Conservation (phyloP, 2,113 vertebrate species). For the Gnathonemus echidnorhynchus region DNA sequence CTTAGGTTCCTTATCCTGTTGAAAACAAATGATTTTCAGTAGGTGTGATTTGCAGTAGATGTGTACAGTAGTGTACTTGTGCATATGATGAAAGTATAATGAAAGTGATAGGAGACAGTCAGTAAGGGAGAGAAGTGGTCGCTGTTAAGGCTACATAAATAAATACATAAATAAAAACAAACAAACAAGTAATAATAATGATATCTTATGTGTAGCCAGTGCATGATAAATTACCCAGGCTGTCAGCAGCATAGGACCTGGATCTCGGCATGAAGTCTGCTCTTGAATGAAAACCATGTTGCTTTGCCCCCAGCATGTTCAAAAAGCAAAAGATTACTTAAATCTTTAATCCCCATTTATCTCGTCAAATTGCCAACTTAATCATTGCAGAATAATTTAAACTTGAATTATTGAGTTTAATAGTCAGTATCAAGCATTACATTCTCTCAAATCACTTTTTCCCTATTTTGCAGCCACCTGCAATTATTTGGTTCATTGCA, state of each 20-base stretch:
- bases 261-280: constrained; percentile 48
- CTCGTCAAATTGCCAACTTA: constrained; percentile 32
- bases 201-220: constrained; percentile 41
- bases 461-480: neutral
- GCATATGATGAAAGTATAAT: constrained; percentile 27
- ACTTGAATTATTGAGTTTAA: constrained; percentile 23
- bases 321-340: constrained; percentile 45
- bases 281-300: constrained; percentile 52
- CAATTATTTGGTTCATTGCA: neutral
- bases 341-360: constrained; percentile 39
- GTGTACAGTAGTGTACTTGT: too few species aligned
- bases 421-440: constrained; percentile 20
- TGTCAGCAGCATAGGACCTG: constrained; percentile 33
- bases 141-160: constrained; percentile 54
- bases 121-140: constrained; percentile 35
- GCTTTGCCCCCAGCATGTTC: constrained; percentile 38
- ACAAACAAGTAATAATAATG: constrained; percentile 43
- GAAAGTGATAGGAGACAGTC: constrained; percentile 29
- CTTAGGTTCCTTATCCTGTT: neutral
- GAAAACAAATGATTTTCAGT: neutral
- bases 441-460: constrained; percentile 1
- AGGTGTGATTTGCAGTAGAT: neutral
- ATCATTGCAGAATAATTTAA: constrained; percentile 32
- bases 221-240: constrained; percentile 55
- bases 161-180: constrained; percentile 47